A percentile compares a stretch with the other conserved stretches of the same genome.
phyloP scores from a whole-genome alignment of 1,140 invertebrate species.

The Sesamia nonagrioides region DNA sequence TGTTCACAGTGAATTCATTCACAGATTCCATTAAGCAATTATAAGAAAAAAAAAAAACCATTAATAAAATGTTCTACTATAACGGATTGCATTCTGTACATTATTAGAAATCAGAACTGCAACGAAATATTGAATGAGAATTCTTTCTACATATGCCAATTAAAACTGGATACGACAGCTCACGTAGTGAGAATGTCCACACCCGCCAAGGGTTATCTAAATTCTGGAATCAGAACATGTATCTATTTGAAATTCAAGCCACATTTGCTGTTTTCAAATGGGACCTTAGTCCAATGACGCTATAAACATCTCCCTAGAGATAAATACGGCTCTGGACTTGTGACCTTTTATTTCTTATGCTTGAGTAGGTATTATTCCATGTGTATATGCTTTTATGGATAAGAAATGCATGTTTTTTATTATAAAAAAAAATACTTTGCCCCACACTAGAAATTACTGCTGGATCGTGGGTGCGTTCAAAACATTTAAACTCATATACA shows the following conservation, averaged over 20 bases:
- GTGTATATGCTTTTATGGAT: background rate
- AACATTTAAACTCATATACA: too few relatives aligned
- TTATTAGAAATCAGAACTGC: too few relatives aligned
- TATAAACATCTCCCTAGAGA: slow-evolving; percentile 21
- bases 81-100: too few relatives aligned
- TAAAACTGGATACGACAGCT: background rate
- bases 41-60: too few relatives aligned
- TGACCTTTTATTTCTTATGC: slow-evolving; percentile 10
- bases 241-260: slow-evolving; percentile 21
- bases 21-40: too few relatives aligned
- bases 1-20: too few relatives aligned
- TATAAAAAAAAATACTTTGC: too few relatives aligned
- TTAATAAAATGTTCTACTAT: too few relatives aligned
- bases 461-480: too few relatives aligned
- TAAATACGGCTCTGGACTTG: slow-evolving; percentile 12
- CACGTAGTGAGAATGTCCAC: background rate
- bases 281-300: slow-evolving; percentile 2
- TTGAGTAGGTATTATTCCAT: background rate
- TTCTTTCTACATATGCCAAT: background rate
- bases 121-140: background rate
- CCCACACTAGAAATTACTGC: too few relatives aligned
- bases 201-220: background rate
- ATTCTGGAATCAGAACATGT: slow-evolving; percentile 33
- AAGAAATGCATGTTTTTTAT: too few relatives aligned
- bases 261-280: slow-evolving; percentile 31